Conservation (phyloP, 2,113 vertebrate genomes). For the Genyomyrus donnyi region DNA sequence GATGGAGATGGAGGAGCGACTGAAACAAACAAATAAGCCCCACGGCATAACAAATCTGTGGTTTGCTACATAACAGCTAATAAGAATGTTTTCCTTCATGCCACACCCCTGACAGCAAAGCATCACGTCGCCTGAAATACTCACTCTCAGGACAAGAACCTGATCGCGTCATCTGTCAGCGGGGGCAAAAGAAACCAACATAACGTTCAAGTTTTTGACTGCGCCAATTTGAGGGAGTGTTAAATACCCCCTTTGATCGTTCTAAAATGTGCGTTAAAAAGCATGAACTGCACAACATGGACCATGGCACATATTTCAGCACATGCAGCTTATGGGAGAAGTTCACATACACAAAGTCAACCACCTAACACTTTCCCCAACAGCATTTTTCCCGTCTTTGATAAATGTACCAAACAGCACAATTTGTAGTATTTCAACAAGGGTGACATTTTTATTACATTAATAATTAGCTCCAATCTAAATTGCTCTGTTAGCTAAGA, state of each 20-base stretch:
- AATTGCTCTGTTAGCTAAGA: neutral
- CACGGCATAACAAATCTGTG: neutral
- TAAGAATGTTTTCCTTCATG: neutral
- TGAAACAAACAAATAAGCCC: constrained; percentile 5
- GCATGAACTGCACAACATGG: neutral
- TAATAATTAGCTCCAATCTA: neutral
- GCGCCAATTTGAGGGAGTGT: neutral
- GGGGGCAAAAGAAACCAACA: neutral
- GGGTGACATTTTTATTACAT: neutral
- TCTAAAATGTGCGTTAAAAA: neutral
- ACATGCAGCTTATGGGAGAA: neutral
- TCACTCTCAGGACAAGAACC: neutral
- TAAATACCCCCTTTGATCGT: neutral
- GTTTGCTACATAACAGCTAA: neutral
- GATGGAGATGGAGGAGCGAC: neutral
- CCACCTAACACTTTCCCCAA: neutral
- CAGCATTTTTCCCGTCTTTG: neutral
- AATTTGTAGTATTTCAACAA: neutral
- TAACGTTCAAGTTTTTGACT: neutral
- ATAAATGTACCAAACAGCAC: neutral
- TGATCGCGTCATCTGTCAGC: neutral
- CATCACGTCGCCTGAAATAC: neutral
- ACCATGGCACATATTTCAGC: neutral
- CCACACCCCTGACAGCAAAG: neutral
- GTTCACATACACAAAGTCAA: neutral